phyloP scores from a whole-genome alignment of 2,797 vertebrate species.

The Micrastur ruficollis region DNA sequence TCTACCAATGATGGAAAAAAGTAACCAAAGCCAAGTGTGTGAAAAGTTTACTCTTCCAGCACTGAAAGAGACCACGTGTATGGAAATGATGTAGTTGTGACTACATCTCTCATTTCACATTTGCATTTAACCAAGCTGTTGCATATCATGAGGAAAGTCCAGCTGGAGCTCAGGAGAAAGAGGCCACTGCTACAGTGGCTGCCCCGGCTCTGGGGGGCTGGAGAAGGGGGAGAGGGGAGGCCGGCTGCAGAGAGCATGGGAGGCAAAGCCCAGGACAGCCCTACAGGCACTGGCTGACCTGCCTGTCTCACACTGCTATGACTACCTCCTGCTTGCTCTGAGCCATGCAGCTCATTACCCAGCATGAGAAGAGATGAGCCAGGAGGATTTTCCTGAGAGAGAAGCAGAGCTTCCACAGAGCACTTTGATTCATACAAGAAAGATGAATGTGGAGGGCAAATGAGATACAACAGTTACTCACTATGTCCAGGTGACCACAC shows the following conservation, averaged over 20 bases:
- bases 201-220: background rate
- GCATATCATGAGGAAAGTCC: background rate
- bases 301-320: accelerated
- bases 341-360: background rate
- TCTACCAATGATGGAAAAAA: background rate
- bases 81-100: no score
- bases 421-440: background rate
- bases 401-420: background rate
- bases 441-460: background rate
- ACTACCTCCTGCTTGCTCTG: background rate
- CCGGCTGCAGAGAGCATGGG: background rate
- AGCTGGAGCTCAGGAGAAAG: background rate
- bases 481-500: background rate
- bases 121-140: background rate
- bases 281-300: background rate
- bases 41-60: background rate
- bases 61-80: no score
- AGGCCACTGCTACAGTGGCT: background rate
- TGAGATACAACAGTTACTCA: background rate
- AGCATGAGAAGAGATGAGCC: background rate
- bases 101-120: no score
- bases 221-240: background rate
- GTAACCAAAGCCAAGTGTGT: no score
- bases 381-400: background rate
- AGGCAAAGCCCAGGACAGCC: background rate